Base-by-base conservation (phyloP, 2,888 invertebrate species). In the Ecdyonurus torrentis region DNA sequence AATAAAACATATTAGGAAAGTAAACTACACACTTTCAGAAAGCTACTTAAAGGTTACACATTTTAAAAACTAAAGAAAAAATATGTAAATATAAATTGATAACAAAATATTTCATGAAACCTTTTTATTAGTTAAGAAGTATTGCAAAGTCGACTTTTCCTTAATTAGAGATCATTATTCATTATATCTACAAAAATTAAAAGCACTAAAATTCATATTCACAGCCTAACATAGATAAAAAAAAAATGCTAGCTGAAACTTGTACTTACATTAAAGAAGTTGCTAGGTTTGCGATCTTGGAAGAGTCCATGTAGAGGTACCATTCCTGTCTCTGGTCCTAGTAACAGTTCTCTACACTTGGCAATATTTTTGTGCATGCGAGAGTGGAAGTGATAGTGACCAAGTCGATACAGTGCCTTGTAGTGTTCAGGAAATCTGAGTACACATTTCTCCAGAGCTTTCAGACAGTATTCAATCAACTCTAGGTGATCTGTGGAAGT, bases 361-460 rank as follows among this genome's bases (percentile, higher is more conserved):
- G 79, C 79, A 24, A 85, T 78, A 70, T 88, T 82, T 70, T 83
- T 84, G 58, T 83, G 81, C 63, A 80, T 79, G 70, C 84, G 84
- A 61, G 84, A 85, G 69, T 86, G 83, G 71, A 87, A 87, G 74
- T 87, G 92, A 70, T 90, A 86, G 73, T 91, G 85, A 1, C 91
- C 87, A 61, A 96, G 76, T 67, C 94, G 82, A 74, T 93, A 95
- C 62, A 93, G 80, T 0, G 94, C 90, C 76, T 96, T 96, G 74
- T 94, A 95, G 75, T 96, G 93, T 69, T 91, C 90, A 0, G 92
- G 86, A 72, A 94, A 91, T 59, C 95, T 80, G 60, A 83, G 81
- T 5, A 91, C 82, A 70, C 95, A 95, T 70, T 91, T 85, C 75
- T 90, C 88, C 66, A 95, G 75, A 25, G 91, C 91, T 70, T 81